phyloP scores from a whole-genome alignment of 37 sponge, comb jelly and placozoan species.

The Diacarnus erythraeanus region DNA sequence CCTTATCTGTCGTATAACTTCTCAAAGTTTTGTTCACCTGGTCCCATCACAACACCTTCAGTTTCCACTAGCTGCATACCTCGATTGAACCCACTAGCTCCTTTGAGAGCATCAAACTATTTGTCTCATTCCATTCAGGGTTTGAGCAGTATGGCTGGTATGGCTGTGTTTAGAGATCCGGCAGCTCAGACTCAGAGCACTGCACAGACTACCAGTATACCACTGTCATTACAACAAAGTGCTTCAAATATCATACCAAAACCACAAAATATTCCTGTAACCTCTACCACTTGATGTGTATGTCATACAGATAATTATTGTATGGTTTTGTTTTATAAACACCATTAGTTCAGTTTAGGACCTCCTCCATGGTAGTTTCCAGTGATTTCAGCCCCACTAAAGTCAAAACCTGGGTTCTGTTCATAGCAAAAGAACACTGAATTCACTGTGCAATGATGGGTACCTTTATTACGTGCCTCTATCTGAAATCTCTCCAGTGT shows the following conservation, averaged over 20 bases:
- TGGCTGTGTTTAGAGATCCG: too few relatives aligned
- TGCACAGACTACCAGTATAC: background rate
- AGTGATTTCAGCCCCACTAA: constrained; percentile 86
- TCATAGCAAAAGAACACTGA: background rate
- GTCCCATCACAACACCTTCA: background rate
- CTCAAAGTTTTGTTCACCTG: too few relatives aligned
- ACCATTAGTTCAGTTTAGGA: constrained; percentile 18
- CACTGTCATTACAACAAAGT: background rate
- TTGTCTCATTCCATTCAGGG: background rate
- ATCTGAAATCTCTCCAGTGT: constrained; percentile 92
- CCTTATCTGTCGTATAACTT: background rate
- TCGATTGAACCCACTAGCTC: background rate
- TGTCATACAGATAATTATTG: background rate
- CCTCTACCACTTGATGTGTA: background rate
- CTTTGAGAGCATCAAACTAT: background rate
- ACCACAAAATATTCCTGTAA: background rate
- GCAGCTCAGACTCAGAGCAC: background rate
- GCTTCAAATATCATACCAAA: background rate
- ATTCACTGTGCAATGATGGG: background rate
- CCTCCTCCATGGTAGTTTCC: constrained; percentile 87
- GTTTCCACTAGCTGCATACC: constrained; percentile 1
- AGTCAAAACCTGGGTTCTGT: constrained; percentile 94
- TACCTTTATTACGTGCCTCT: constrained; percentile 48
- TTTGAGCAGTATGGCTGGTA: background rate
- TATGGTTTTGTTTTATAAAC: background rate